Conservation (phyloP, 2,888 invertebrate species). For the Lamellibrachia columna region DNA sequence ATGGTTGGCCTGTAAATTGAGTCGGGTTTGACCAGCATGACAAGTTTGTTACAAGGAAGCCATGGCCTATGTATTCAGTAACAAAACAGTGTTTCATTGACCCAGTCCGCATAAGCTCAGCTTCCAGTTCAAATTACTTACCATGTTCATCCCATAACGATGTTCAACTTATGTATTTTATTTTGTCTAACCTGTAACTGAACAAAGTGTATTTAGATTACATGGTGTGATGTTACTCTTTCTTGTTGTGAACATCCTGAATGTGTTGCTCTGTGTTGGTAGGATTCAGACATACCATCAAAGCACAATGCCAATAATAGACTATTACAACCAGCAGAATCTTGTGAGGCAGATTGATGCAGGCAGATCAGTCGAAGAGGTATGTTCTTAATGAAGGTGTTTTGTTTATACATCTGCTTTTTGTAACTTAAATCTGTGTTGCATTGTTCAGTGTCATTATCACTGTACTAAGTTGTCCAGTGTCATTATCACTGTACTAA, state of each 20-base stretch:
- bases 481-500: neutral
- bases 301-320: conserved; percentile 89
- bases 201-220: neutral
- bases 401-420: neutral
- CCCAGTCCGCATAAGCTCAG: no score
- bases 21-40: no score
- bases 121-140: no score
- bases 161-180: no score
- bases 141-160: no score
- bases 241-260: neutral
- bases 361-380: conserved; percentile 35
- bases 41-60: no score
- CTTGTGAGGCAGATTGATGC: conserved; percentile 83
- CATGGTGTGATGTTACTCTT: neutral
- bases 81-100: no score
- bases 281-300: conserved; percentile 82
- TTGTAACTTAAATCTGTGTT: neutral
- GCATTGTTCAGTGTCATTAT: neutral
- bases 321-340: conserved; percentile 78
- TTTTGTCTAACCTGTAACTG: no score
- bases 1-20: neutral
- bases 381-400: neutral
- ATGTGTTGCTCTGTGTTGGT: conserved; percentile 26
- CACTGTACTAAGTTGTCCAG: neutral
- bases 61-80: no score